Evolutionary conservation across 2,888 invertebrate genomes (phyloP), one percentile per base, ranked within the genome.

Genomic region (Sympetrum striolatum): DNA sequence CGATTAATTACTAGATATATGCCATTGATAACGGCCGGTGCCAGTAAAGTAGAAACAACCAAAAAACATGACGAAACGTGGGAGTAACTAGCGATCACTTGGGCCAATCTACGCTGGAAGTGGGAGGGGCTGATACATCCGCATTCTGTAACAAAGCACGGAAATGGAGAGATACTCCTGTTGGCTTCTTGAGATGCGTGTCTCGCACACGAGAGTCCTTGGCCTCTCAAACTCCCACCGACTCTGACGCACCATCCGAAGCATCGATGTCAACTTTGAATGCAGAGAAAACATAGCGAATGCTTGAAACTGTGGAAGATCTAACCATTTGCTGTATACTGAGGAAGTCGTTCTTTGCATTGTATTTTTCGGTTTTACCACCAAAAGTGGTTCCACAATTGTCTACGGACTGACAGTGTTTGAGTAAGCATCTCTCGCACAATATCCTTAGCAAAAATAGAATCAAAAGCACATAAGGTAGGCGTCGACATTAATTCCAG

Each of bases 131-230:
- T 82, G 58, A 35, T 58, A 58, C 58, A 82, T 82, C 82, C 58
- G 82, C 82, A 60, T 82, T 82, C 82, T 82, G 35, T 60, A 58
- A 82, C 58, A 82, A 82, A 60, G 82, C 58, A 82, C 35, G 58
- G 35, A 64, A n/a, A 64, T 5, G 10, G 25, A n/a, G 64, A 64
- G 64, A 64, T n/a, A n/a, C 64, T 64, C 64, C 10, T 22, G n/a
- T 64, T 64, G 64, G 64, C 64, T 64, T n/a, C n/a, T 64, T 64
- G 64, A n/a, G n/a, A 25, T 48, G 81, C 25, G 81, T 35, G 39
- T n/a, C 44, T 4, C 22, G 81, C n/a, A 10, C 31, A 8, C 12
- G 81, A 25, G 53, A n/a, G 15, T 53, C 48, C 81, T 64, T 81
- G 53, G 39, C 81, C 12, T 81, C 81, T 37, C 22, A 81, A n/a